Conservation (phyloP, 1,140 invertebrate species). For the Brachionus plicatilis region DNA sequence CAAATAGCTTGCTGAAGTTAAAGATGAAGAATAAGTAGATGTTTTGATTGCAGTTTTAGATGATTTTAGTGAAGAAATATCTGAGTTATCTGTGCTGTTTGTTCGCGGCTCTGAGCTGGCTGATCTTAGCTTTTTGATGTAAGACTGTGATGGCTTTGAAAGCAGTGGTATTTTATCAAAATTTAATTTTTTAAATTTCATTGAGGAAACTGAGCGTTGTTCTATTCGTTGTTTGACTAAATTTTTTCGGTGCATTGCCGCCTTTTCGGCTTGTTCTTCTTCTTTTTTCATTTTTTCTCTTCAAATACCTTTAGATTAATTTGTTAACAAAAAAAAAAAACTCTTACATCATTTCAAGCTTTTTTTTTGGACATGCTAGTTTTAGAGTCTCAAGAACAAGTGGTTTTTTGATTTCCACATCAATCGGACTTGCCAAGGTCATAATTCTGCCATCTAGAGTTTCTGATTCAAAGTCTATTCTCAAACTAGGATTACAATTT, state of each 20-base stretch:
- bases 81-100: neutral
- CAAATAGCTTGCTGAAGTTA: neutral
- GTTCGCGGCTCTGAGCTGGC: neutral
- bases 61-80: neutral
- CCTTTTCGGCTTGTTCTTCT: slow-evolving; percentile 8
- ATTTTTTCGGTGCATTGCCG: neutral
- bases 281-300: slow-evolving; percentile 34
- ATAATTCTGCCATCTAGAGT: slow-evolving; percentile 46
- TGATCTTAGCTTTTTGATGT: neutral
- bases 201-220: neutral
- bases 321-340: neutral
- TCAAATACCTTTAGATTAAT: neutral
- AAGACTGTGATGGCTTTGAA: neutral
- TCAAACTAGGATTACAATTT: slow-evolving; percentile 58
- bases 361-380: slow-evolving; percentile 21
- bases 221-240: slow-evolving; percentile 28
- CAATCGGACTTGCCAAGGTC: slow-evolving; percentile 47
- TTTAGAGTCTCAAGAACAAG: slow-evolving; percentile 38
- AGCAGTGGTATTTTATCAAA: slow-evolving; percentile 30
- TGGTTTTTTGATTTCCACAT: slow-evolving; percentile 52
- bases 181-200: neutral
- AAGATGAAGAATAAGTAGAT: neutral
- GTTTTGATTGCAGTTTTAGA: neutral
- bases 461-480: slow-evolving; percentile 55
- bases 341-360: slow-evolving; percentile 23